phyloP scores from a whole-genome alignment of 1,140 invertebrate species.

The Bombus balteatus region DNA sequence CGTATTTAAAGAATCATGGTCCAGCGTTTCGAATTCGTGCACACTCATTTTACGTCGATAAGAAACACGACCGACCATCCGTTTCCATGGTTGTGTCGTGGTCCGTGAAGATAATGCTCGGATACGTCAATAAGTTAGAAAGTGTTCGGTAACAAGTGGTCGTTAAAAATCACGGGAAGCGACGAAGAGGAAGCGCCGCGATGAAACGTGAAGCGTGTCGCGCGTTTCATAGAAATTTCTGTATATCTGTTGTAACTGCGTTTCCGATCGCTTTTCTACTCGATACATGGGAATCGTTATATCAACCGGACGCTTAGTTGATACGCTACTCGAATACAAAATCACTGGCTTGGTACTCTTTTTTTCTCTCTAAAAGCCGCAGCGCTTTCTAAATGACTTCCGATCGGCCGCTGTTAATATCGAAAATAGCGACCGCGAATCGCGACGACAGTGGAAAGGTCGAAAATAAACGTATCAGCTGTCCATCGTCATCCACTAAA shows the following conservation, averaged over 20 bases:
- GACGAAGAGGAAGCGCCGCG: conserved; percentile 1
- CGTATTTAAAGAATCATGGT: conserved; percentile 23
- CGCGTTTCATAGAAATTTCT: conserved; percentile 2
- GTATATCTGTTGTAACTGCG: background rate
- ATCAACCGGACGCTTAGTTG: background rate
- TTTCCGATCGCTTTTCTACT: conserved; percentile 21
- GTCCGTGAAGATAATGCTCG: conserved; percentile 39
- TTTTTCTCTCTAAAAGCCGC: background rate
- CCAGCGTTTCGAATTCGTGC: background rate
- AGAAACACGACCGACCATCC: background rate
- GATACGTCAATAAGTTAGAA: conserved; percentile 49
- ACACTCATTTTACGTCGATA: background rate
- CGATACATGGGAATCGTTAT: background rate
- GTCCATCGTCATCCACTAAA: background rate
- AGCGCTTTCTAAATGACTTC: conserved; percentile 25
- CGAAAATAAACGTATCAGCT: background rate
- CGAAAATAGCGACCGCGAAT: background rate
- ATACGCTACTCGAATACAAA: background rate
- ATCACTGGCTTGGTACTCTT: background rate
- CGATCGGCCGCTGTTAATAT: background rate
- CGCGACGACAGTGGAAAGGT: background rate
- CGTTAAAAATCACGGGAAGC: conserved; percentile 40
- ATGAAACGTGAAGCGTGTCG: conserved; percentile 31
- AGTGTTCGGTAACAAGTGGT: conserved; percentile 21
- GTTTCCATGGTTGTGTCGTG: background rate